Evolutionary conservation across 2,888 invertebrate species (phyloP).

Genomic region (Drosophila mimica): DNA sequence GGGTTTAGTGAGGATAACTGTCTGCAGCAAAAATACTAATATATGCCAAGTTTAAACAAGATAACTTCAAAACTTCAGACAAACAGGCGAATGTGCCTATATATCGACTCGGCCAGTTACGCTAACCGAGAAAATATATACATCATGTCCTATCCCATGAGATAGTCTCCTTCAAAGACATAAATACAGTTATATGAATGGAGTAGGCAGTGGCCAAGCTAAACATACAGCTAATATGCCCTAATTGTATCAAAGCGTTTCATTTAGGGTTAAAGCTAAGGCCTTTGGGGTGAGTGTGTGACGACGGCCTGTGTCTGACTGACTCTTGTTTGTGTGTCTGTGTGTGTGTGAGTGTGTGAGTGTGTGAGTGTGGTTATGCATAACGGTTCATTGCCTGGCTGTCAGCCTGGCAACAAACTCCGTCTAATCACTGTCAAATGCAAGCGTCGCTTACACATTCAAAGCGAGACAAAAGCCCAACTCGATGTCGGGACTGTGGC

Average conservation of each 20-base stretch:
- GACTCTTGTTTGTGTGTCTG: slow-evolving; percentile 2
- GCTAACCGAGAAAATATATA: background rate
- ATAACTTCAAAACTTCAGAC: background rate
- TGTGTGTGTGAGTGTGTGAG: slow-evolving; percentile 21
- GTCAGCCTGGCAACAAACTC: slow-evolving; percentile 61
- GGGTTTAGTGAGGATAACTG: no score
- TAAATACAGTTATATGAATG: background rate
- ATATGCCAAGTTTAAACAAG: no score
- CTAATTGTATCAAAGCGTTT: slow-evolving; percentile 26
- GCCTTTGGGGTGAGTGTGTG: slow-evolving; percentile 50
- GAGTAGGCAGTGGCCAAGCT: slow-evolving; percentile 9
- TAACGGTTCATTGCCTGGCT: slow-evolving; percentile 68
- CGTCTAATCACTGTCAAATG: slow-evolving; percentile 84
- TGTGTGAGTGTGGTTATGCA: slow-evolving; percentile 59
- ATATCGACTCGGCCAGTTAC: background rate
- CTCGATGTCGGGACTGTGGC: background rate
- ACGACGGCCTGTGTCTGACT: slow-evolving; percentile 45
- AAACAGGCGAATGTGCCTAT: no score
- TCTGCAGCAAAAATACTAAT: background rate
- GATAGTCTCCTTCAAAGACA: background rate
- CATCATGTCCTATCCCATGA: no score
- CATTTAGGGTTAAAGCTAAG: slow-evolving; percentile 48
- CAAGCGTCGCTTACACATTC: slow-evolving; percentile 79
- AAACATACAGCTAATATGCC: slow-evolving; percentile 29
- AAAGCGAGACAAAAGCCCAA: slow-evolving; percentile 71